Percentiles rank a stretch among this genome's conserved stretches.
phyloP scores from a whole-genome alignment of 1,140 invertebrate species.

The Atopsyche davidsoni region DNA sequence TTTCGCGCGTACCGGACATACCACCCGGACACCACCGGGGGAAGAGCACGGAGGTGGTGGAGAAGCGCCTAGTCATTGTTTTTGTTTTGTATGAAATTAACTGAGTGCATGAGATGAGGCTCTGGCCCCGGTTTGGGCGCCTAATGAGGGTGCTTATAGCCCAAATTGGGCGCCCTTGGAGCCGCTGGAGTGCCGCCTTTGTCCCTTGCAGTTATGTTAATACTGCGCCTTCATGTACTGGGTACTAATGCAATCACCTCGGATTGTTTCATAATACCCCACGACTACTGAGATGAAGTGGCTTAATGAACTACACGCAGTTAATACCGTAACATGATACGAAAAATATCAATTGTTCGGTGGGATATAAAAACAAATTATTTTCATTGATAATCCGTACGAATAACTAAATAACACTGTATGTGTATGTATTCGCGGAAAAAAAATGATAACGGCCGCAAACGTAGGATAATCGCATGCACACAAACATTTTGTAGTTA shows the following conservation, averaged over 20 bases:
- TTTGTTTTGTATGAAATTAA: slow-evolving; percentile 23
- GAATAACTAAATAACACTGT: no score
- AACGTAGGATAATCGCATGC: no score
- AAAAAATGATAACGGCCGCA: no score
- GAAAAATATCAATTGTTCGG: no score
- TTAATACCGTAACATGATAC: no score
- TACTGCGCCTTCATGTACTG: not conserved
- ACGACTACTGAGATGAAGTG: no score
- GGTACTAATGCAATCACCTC: not conserved
- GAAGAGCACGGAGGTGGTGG: slow-evolving; percentile 2
- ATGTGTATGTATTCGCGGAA: no score
- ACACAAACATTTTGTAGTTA: no score
- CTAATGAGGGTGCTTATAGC: slow-evolving; percentile 18
- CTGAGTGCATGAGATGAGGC: slow-evolving; percentile 14
- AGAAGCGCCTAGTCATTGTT: slow-evolving; percentile 20
- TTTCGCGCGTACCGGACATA: slow-evolving; percentile 13
- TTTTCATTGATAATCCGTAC: no score
- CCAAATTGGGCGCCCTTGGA: slow-evolving; percentile 4
- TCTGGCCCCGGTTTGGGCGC: slow-evolving; percentile 4
- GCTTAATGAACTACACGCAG: no score
- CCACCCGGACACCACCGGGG: not conserved
- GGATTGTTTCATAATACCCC: not conserved
- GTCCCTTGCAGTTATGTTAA: not conserved
- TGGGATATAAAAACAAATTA: no score
- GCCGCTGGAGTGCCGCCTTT: not conserved